These are phyloP conservation scores for Lophotis ruficrista DNA, from an alignment of 2,113 vertebrate genomes.

Conservation along the genomic window DNA sequence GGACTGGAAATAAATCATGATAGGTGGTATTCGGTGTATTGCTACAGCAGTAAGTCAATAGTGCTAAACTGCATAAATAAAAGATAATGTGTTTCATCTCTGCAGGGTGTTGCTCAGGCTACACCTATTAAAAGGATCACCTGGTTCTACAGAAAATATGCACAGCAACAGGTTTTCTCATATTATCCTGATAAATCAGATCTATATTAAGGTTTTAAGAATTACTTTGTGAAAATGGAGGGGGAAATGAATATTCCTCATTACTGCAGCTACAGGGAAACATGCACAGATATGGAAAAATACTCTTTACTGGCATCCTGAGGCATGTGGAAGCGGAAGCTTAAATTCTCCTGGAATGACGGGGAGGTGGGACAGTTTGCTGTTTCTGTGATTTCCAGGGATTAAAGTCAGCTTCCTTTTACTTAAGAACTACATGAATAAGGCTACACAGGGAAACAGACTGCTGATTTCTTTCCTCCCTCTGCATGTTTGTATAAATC, in stretches of 20 bases:
- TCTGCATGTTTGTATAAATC: neutral
- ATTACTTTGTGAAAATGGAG: neutral
- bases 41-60: conserved; percentile 6
- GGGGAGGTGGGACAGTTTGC: neutral
- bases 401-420: conserved; percentile 40
- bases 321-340: conserved; percentile 6
- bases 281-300: neutral
- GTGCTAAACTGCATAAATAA: conserved; percentile 29
- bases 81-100: conserved; percentile 31
- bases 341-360: neutral
- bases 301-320: neutral
- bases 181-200: neutral
- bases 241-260: neutral
- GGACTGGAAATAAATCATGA: neutral
- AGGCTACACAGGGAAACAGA: neutral
- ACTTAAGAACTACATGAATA: neutral
- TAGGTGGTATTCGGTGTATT: neutral
- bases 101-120: conserved; percentile 19
- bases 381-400: conserved; percentile 41
- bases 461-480: neutral
- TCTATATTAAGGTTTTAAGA: neutral
- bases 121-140: neutral
- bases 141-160: conserved; percentile 22
- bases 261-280: neutral
- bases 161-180: conserved; percentile 5